Evolutionary conservation across 2,797 vertebrate genomes (phyloP).

Genomic region (Agapornis canus): DNA sequence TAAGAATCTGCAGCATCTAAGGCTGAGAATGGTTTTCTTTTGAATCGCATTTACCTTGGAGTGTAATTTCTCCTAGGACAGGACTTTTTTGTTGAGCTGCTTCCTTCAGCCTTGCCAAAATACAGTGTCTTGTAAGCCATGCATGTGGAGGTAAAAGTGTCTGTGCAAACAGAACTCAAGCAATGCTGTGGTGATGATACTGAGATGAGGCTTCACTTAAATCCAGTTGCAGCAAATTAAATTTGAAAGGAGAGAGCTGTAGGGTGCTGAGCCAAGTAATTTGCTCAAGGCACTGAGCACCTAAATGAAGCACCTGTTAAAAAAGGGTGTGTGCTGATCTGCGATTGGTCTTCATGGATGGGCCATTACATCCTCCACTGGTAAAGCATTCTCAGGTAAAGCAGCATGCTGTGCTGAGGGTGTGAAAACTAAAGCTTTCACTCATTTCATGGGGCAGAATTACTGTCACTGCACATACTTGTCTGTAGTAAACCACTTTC

Average conservation of each 20-base stretch:
- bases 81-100: neutral
- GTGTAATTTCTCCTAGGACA: neutral
- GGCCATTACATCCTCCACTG: neutral
- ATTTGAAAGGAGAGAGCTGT: neutral
- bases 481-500: neutral
- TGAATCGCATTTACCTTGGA: neutral
- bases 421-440: neutral
- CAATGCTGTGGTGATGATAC: neutral
- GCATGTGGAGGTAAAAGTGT: neutral
- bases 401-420: neutral
- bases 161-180: neutral
- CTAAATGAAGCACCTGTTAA: neutral
- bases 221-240: neutral
- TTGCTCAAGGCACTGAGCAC: neutral
- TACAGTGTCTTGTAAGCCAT: neutral
- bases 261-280: neutral
- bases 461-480: too few relatives aligned
- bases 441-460: neutral
- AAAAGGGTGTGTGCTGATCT: fast-evolving
- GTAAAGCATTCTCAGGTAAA: neutral
- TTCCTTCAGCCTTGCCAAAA: neutral
- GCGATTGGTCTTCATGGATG: neutral
- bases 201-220: neutral
- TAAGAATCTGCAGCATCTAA: neutral
- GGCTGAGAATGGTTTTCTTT: neutral